Base-by-base conservation (phyloP, 2,888 invertebrate species). In the Cantharis nigra region DNA sequence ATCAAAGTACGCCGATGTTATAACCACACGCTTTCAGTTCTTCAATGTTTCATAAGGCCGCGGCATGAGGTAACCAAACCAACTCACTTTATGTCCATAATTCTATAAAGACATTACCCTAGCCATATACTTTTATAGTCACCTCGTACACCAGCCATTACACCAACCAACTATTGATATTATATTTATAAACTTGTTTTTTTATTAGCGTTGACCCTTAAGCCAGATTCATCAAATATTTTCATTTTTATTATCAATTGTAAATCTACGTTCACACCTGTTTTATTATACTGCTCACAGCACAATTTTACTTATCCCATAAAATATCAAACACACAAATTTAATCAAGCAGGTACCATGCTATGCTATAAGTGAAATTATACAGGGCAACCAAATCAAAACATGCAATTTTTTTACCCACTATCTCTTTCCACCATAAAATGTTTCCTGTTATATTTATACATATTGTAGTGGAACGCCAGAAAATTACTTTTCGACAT, bases 1-100 rank as follows among this genome's bases (percentile, higher is more conserved):
- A 85, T 86, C 86, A 86, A 86, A 84, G 85, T 82, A 81, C 81
- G 81, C 80, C 82, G 81, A 77, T 81, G 82, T 82, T 83, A 82
- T 82, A 83, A 79, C 81, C 80, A 82, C 83, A 83, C 83, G 81
- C 80, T 82, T 83, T 82, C 83, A 81, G 80, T 80, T 80, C 80
- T 80, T 82, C 82, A 81, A 80, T 82, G 81, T 81, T 83, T 83
- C 81, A 83, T 83, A 84, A 81, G 80, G 81, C 81, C 81, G 80
- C 84, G 80, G 84, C 81, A 84, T 81, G 82, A 83, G 83, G 83
- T 81, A 82, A 81, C 81, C 49, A 49, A 49, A 49, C 80, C 65
- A 79, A 80, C 80, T 81, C 79, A 80, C 79, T 81, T 83, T 82
- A 81, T 83, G 82, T 82, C 80, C 80, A 80, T 71, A 79, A 81